Base-by-base conservation (phyloP, 2,888 invertebrate genomes). In the Trachelus iudaicus region DNA sequence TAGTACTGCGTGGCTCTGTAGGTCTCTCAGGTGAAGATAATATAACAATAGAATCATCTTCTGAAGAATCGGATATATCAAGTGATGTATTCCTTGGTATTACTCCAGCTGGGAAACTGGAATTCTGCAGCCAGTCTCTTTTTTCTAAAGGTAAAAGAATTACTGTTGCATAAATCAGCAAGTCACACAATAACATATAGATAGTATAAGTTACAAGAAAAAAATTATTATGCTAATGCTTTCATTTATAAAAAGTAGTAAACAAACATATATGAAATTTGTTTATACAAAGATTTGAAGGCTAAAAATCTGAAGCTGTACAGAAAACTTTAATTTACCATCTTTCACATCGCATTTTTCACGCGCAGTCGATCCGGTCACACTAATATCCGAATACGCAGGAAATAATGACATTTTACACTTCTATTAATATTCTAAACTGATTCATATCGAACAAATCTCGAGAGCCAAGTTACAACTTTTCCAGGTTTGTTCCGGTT, bases 351-450 rank as follows among this genome's bases (percentile, higher is more conserved):
- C 56, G 2, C 9, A 9, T 56, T 56, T 23, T 23, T 56, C 56
- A 23, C 23, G 9, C 56, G 23, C 23, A 56, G 9, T 15, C 23
- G 23, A 56, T 23, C 23, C 9, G 9, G 23, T 56, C 9, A 23
- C 23, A 56, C 9, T 34, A n/a, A 31, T 40, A 71, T 31, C 73
- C 31, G 91, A 86, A 86, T 92, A 93, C 31, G 93, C 93, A 77
- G 93, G 91, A 88, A 93, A 93, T 76, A 93, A 85, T 68, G 93
- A 91, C 93, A 93, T 93, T 81, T 78, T 81, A 15, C 56, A 23
- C 56, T 56, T 56, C 2, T 56, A 23, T 23, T 56, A 15, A 56
- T 56, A 56, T 56, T 56, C 56, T 56, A 56, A 23, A 23, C 9
- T 23, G 23, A 23, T 56, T 56, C 56, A 56, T 15, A 56, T 56